Evolutionary conservation across 2,113 vertebrate genomes (phyloP).

Genomic region (Oncorhynchus mykiss): DNA sequence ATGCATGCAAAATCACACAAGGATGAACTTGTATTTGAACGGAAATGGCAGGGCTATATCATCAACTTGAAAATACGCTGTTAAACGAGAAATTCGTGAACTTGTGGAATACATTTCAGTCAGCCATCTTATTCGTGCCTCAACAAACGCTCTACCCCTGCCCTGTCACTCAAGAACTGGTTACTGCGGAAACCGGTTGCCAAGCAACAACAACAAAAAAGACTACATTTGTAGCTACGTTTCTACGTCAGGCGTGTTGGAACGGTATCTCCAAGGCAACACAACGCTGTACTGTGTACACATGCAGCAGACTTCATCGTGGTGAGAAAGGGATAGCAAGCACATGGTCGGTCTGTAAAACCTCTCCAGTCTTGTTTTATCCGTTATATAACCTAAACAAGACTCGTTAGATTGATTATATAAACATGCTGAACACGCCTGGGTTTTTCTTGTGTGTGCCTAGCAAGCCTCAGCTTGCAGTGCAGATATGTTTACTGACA

Average conservation of each 20-base stretch:
- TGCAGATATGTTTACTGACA: too few species aligned
- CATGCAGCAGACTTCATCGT: constrained; percentile 26
- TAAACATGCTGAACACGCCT: too few species aligned
- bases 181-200: constrained; percentile 77
- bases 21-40: too few species aligned
- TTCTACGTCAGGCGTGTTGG: constrained; percentile 69
- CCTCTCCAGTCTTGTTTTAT: not conserved
- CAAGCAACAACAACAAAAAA: constrained; percentile 81
- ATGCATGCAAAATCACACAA: too few species aligned
- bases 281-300: constrained; percentile 68
- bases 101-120: not conserved
- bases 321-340: constrained; percentile 6
- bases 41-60: too few species aligned
- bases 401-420: too few species aligned
- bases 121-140: not conserved
- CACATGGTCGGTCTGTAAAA: constrained; percentile 42
- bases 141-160: not conserved
- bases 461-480: too few species aligned
- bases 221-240: constrained; percentile 58
- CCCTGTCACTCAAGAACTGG: constrained; percentile 53
- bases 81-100: too few species aligned
- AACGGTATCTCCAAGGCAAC: constrained; percentile 76
- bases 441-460: too few species aligned
- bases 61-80: too few species aligned
- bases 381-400: not conserved